Evolutionary conservation across 1,140 invertebrate species (phyloP), one percentile per base, ranked within the genome.

Genomic region (Papilio xuthus): DNA sequence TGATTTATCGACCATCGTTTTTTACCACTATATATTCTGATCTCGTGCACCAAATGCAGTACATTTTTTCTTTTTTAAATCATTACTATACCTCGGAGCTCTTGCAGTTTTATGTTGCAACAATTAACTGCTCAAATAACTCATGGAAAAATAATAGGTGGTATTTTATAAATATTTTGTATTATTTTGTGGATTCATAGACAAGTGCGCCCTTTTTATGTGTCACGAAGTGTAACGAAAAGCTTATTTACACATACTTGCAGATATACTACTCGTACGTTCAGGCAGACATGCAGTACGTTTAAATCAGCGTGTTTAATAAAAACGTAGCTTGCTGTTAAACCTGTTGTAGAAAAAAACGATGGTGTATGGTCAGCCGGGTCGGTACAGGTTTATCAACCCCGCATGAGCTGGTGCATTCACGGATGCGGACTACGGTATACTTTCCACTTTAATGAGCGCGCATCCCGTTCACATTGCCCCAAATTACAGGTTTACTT

Each of bases 391-490:
- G 90, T 93, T 90, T 88, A 82, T 85, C 87, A 88, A 87, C 87
- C 83, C 83, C 86, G 85, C 87, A 88, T 83, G 86, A 84, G 85
- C 82, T 80, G 23, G 81, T 79, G 84, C 84, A 88, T 86, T 91
- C 85, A 86, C 90, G 91, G 88, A 92, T 91, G 50, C 73, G 26
- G 50, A 41, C 73, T 75, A 85, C 85, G 87, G 86, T 89, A 90
- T 92, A 93, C 91, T 93, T 92, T 91, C 89, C 84, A 83, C 87
- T 84, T 82, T 90, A 91, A 88, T 85, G 87, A 89, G 87, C 80
- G 73, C 84, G 87, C 84, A 89, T 91, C 86, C 90, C 86, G 85
- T 84, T 86, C 82, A 80, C 78, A 78, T 75, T 83, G 85, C 77
- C 84, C 85, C 80, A 83, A 88, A 86, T 89, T 81, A 80, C 79